Evolutionary conservation across 35 echinoderm and acorn worm species (phyloP), one percentile per base, ranked within the genome.

Genomic region (Apostichopus californicus): DNA sequence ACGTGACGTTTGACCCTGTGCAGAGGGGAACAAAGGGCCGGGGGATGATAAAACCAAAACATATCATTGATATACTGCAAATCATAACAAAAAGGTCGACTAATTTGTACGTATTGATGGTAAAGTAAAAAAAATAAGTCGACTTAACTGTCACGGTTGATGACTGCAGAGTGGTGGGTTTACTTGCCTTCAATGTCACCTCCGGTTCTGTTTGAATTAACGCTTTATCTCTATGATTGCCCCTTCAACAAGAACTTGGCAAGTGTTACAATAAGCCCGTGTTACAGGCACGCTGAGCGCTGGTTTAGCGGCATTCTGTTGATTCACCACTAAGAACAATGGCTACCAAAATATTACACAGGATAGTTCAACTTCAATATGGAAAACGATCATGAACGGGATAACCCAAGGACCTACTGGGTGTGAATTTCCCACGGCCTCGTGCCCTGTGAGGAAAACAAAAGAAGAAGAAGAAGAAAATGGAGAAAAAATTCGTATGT

Each of bases 261-360:
- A 89, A 89, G 86, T 89, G 86, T 89, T 46, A 89, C 86, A 89
- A 89, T 89, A 89, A 89, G 86, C 86, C 86, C 46, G 86, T 89
- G 86, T 72, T 89, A 89, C 86, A 52, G 17, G 63, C 86, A 89
- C 86, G 86, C 63, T 89, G 86, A 60, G 86, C 86, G 86, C 15
- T 72, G 52, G 21, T 89, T 89, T 89, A 57, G 64, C 86, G 64
- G 61, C 86, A 58, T 73, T 72, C 5, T 55, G 63, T 89, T 73
- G 86, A 66, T 89, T 7, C 24, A 68, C 23, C 61, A 64, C 21
- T 17, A 73, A 72, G 17, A 72, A 89, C 86, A 89, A 89, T 89
- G 63, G 7, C 5, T 5, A 89, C 61, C 23, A 89, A 72, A 89
- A 89, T 55, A 89, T 72, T 89, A 72, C 86, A 89, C 63, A 22